phyloP scores from a whole-genome alignment of 2,797 vertebrate genomes.

The Novumbra hubbsi region DNA sequence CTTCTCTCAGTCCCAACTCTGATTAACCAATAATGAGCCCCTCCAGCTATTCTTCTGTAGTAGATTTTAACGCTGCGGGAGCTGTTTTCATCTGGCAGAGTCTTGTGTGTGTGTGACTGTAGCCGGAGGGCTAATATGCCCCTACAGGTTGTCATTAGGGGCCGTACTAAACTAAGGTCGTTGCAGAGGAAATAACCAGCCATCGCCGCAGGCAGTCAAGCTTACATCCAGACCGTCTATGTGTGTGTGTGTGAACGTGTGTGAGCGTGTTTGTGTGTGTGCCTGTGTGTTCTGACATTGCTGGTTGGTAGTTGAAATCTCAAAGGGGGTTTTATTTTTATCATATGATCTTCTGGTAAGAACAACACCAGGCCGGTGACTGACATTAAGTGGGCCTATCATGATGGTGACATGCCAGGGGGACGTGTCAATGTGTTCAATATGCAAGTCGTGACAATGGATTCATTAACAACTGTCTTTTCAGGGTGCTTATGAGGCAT shows the following conservation, averaged over 20 bases:
- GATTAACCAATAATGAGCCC: constrained; percentile 32
- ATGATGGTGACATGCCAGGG: neutral
- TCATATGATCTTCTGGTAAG: constrained; percentile 37
- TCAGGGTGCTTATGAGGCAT: too few species aligned
- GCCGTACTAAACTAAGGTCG: neutral
- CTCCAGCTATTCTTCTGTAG: constrained; percentile 11
- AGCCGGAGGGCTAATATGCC: neutral
- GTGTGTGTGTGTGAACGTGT: neutral
- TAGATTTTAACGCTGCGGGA: constrained; percentile 13
- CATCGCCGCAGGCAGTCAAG: neutral
- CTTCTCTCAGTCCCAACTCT: neutral
- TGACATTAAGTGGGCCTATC: constrained; percentile 26
- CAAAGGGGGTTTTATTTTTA: constrained; percentile 30
- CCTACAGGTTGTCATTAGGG: neutral
- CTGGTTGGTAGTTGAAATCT: constrained; percentile 43
- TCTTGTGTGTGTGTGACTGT: neutral
- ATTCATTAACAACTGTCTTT: neutral
- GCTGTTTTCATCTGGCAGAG: neutral
- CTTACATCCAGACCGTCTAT: neutral
- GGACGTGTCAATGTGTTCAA: neutral
- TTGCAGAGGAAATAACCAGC: neutral
- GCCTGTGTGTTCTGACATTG: neutral
- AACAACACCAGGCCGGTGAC: constrained; percentile 13
- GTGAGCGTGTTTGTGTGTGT: neutral
- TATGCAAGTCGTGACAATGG: neutral